phyloP scores from a whole-genome alignment of 1,140 invertebrate genomes.

The Philaenus spumarius region DNA sequence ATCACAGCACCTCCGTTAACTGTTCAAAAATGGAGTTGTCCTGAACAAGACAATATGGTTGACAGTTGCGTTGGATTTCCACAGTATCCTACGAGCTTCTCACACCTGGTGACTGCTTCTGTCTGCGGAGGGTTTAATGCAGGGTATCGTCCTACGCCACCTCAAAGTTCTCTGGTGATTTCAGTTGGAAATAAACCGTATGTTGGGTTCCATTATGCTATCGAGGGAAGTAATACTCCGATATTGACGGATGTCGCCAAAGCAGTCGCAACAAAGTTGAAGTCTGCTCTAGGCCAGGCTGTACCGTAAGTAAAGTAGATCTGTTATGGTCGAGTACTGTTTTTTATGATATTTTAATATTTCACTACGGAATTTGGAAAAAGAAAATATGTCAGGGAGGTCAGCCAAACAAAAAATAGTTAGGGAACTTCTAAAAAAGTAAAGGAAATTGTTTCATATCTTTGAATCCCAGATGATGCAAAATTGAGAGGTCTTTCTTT shows the following conservation, averaged over 20 bases:
- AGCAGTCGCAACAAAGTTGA: slow-evolving; percentile 82
- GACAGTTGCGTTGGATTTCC: slow-evolving; percentile 74
- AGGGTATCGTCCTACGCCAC: slow-evolving; percentile 61
- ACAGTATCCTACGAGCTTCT: slow-evolving; percentile 70
- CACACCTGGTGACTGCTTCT: slow-evolving; percentile 77
- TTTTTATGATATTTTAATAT: too few relatives aligned
- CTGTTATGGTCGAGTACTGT: too few relatives aligned
- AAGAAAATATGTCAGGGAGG: too few relatives aligned
- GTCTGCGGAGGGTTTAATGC: slow-evolving; percentile 69
- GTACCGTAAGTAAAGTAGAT: slow-evolving; percentile 65
- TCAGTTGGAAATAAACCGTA: slow-evolving; percentile 77
- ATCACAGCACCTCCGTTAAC: slow-evolving; percentile 49
- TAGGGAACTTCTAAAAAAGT: too few relatives aligned
- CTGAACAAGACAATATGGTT: slow-evolving; percentile 63
- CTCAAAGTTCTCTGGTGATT: slow-evolving; percentile 68
- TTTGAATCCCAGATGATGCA: too few relatives aligned
- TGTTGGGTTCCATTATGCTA: slow-evolving; percentile 80
- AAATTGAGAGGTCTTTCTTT: too few relatives aligned
- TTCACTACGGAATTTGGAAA: too few relatives aligned
- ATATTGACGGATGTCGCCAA: slow-evolving; percentile 78
- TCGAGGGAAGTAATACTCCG: slow-evolving; percentile 72
- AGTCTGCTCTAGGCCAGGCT: slow-evolving; percentile 60
- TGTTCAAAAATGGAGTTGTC: slow-evolving; percentile 80
- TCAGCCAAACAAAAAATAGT: too few relatives aligned
- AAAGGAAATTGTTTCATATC: too few relatives aligned